Evolutionary conservation across 2,797 vertebrate genomes (phyloP), one percentile per base, ranked within the genome.

Genomic region (Leptoclinus maculatus): DNA sequence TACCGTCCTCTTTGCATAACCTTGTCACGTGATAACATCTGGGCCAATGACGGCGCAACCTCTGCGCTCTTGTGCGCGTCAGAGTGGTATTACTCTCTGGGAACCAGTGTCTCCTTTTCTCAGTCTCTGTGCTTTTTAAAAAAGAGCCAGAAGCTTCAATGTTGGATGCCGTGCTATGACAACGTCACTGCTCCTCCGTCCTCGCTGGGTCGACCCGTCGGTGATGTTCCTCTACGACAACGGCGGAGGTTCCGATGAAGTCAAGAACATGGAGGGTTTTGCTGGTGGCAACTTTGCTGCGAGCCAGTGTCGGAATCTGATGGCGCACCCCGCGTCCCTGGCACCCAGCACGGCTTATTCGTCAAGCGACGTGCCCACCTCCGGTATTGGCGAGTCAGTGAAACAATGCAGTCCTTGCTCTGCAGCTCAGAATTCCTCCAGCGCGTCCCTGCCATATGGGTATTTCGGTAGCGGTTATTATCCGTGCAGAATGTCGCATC

Each of bases 221-320:
- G 97, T 98, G 94, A 99, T 99, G 98, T 99, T 99, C 90, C 97
- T 99, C 90, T 99, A 99, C 96, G 98, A 99, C 96, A 98, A 97
- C 97, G 94, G 95, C 92, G 91, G 88, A 65, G 90, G 87, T 83
- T 95, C 96, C 91, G 96, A 99, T 94, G 97, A 98, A 93, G 96
- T 97, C 95, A 98, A 98, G 95, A 98, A 97, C 95, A 98, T 99
- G 97, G 98, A 99, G 94, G 96, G 95, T 67, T 96, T 95, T 71
- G 88, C 93, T 56, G 95, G 94, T 90, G 96, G 97, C 92, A 97
- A 97, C 95, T 97, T 97, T 88, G 96, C 97, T 57, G 96, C 97
- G 84, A 98, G 96, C 94, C 97, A 98, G 92, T 98, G 98, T 94
- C 95, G 97, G 93, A 99, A 97, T 94, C 95, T 98, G 93, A 97